Percentiles rank a stretch among this genome's conserved stretches.
Evolutionary conservation across 1,140 invertebrate genomes (phyloP).

Genomic region (Matsumurasca onukii): DNA sequence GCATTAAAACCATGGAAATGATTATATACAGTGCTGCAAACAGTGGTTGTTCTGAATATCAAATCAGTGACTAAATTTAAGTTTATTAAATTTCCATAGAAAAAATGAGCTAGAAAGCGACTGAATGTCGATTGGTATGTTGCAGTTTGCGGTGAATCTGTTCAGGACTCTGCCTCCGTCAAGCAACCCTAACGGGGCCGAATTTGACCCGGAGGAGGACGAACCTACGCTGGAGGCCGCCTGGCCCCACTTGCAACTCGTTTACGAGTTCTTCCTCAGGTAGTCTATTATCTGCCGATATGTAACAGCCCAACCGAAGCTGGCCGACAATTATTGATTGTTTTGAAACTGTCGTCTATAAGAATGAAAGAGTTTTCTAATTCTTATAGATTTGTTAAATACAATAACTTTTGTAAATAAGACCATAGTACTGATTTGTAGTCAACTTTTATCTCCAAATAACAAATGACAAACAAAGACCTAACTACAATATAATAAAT

Average conservation of each 20-base stretch:
- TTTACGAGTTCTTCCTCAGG: conserved; percentile 87
- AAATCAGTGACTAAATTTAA: neutral
- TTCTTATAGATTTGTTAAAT: neutral
- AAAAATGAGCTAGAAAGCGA: too few species aligned
- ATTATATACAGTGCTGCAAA: neutral
- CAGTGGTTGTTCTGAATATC: neutral
- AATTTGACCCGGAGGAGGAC: conserved; percentile 99
- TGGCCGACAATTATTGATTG: too few species aligned
- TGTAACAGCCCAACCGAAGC: too few species aligned
- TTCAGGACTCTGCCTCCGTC: conserved; percentile 97
- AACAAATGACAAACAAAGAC: too few species aligned
- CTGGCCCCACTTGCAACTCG: conserved; percentile 98
- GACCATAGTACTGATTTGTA: too few species aligned
- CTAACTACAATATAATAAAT: too few species aligned
- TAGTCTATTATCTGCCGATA: too few species aligned
- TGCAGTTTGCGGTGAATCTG: conserved; percentile 87
- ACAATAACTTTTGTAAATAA: conserved; percentile 48
- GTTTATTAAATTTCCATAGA: too few species aligned
- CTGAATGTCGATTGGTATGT: conserved; percentile 35
- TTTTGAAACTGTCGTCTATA: too few species aligned
- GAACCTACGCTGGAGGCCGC: conserved; percentile 98
- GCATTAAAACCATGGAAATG: neutral
- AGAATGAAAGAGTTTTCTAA: too few species aligned
- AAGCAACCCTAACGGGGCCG: conserved; percentile 94
- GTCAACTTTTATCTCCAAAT: too few species aligned